A percentile compares a stretch with the other conserved stretches of the same genome.
Conservation (phyloP, 2,113 vertebrate species). For the Indri indri region DNA sequence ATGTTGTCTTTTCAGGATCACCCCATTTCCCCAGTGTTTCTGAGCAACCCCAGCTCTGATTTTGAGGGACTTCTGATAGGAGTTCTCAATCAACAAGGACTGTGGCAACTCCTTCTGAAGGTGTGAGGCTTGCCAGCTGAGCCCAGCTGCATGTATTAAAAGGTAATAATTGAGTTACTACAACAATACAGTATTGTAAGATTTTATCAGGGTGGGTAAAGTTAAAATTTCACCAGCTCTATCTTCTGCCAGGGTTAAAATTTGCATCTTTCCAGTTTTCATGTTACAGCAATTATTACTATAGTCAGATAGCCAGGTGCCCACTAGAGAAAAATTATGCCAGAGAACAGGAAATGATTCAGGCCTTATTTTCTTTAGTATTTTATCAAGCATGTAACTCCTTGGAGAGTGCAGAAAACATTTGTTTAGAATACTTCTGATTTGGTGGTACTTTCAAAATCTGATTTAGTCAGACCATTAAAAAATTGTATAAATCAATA, state of each 20-base stretch:
- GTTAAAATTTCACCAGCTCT: background rate
- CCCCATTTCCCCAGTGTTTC: background rate
- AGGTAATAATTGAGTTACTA: background rate
- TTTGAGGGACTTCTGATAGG: background rate
- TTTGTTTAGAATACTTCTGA: background rate
- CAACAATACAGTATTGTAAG: background rate
- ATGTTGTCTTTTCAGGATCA: background rate
- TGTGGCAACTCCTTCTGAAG: background rate
- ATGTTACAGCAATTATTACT: background rate
- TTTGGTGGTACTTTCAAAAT: constrained; percentile 20
- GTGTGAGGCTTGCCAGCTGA: background rate
- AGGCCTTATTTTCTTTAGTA: background rate
- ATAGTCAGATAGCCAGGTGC: background rate
- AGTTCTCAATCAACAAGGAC: background rate
- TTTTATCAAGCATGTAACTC: background rate
- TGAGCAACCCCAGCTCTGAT: background rate
- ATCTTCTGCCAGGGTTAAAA: background rate
- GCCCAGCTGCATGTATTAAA: background rate
- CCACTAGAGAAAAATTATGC: background rate
- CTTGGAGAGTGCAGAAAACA: background rate
- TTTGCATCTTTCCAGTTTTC: background rate
- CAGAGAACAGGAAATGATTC: background rate
- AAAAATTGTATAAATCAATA: constrained; percentile 26
- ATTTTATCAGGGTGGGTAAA: background rate
- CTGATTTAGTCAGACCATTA: constrained; percentile 13